Base-by-base conservation (phyloP, 2,888 invertebrate genomes). In the Dicyrtomina minuta region DNA sequence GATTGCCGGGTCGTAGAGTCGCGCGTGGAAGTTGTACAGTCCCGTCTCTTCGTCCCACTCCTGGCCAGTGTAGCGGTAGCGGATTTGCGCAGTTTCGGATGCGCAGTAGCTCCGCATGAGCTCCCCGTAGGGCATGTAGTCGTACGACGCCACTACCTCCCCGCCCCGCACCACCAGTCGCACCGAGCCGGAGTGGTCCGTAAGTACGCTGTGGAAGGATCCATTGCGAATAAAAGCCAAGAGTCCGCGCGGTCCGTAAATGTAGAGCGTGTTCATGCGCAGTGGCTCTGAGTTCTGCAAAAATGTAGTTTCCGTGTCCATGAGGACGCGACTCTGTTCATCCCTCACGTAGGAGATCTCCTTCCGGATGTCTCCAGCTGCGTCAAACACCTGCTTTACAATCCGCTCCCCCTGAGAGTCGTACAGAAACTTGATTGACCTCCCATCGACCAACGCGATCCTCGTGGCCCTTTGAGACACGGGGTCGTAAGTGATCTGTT, bases 11-110 rank as follows among this genome's bases (percentile, higher is more conserved):
- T 79, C 79, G 49, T 78, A 79, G 2, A 79, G 46, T 43, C 79
- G 65, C 1, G 75, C 77, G 55, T 79, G 77, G 59, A 67, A 78
- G 56, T 79, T 77, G 55, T 79, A 79, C 5, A 79, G 68, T 0
- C 72, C 73, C 2, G 72, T 74, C 66, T 79, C 78, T 24, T 76
- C 69, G 55, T 79, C 78, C 70, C 70, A 78, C 70, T 79, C 79
- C 43, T 79, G 75, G 0, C 78, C 78, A 3, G 77, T 76, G 60
- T 70, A 78, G 0, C 78, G 71, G 64, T 75, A 77, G 0, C 56
- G 8, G 5, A 77, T 70, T 12, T 78, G 71, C 1, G 66, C 68
- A 8, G 46, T 22, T 20, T 70, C 66, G 13, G 44, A 27, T 5
- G 24, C n/a, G 8, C 72, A 76, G 61, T 60, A 79, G 10, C 15